Evolutionary conservation across 2,888 invertebrate genomes (phyloP), one percentile per base, ranked within the genome.

Genomic region (Lordiphosa andalusiaca): DNA sequence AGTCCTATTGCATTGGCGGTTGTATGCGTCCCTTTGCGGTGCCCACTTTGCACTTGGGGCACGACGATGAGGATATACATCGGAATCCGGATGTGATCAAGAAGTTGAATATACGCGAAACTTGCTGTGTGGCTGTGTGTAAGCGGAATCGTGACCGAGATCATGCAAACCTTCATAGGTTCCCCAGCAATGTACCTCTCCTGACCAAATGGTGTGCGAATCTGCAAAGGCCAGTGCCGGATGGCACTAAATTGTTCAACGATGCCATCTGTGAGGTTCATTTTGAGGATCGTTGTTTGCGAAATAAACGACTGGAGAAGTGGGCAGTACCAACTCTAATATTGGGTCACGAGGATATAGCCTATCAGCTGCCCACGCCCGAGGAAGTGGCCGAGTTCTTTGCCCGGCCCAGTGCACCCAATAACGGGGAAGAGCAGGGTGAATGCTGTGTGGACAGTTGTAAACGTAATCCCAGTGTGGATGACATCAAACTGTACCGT

Each of bases 11-110:
- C 66, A 87, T 87, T 57, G 87, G 87, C 5, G 87, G 87, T 6
- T 87, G 87, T 37, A 87, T 87, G 87, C 86, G 87, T 35, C 87
- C 87, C 0, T 87, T 87, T 61, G 87, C 87, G 1, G 88, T 87
- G 54, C 87, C 87, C 41, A 87, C 87, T 0, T 50, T 87, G 5
- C 70, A 86, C 2, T 39, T 87, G 57, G 87, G 87, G 0, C 87
- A 87, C 47, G 84, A 88, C 7, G 87, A 87, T 44, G 69, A 80
- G 3, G 84, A 88, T 48, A 87, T 87, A 3, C 82, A 83, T 53
- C 81, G 78, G 6, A 87, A 87, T 71, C 87, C 87, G 6, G 87
- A 88, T 53, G 87, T 88, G 12, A 87, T 87, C 5, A 87, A 87
- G 53, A 87, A 87, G 53, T 62, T 87, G 0, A 87, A 88, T 51